Evolutionary conservation across 2,888 invertebrate genomes (phyloP), one percentile per base, ranked within the genome.

Genomic region (Drosophila atripex): DNA sequence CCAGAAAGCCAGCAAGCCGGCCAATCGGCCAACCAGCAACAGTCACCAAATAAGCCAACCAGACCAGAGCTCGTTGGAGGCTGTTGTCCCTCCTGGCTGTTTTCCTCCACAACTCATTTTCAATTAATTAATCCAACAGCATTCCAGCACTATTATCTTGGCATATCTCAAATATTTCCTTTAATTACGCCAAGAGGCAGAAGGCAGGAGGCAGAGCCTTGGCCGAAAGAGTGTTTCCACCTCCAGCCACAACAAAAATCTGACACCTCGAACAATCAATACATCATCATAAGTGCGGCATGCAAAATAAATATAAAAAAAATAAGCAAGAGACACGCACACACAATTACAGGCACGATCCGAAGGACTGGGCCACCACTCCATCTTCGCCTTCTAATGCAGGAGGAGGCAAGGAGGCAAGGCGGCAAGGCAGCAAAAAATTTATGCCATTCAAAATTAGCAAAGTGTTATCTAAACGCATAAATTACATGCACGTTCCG

Each of bases 391-490:
- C 69, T 54, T 80, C 87, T 85, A 77, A 85, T 75, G 56, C 69
- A 47, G 16, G 35, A n/a, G 32, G 32, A 18, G 18, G 18, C 18
- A 5, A 5, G 12, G n/a, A 11, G 21, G 21, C 21, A 21, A 4
- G 4, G 21, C 3, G 21, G 21, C 21, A 23, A 23, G 21, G 21
- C 4, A 4, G 21, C 21, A 23, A 78, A 85, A 85, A 88, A 86
- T 80, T 70, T 88, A 88, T 88, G 85, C 88, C 85, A 86, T 86
- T 88, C 88, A 86, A 86, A 86, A 86, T 86, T 88, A 86, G 85
- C 85, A 88, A 88, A 86, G 85, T 86, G 85, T 86, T 86, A 86
- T 86, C 86, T 88, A 87, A 86, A 86, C 86, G 86, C 86, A 86
- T 86, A 86, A 86, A 88, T 86, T 86, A 86, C 88, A 84, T 84